Conservation (phyloP, 2,113 vertebrate species). For the Daboia siamensis region DNA sequence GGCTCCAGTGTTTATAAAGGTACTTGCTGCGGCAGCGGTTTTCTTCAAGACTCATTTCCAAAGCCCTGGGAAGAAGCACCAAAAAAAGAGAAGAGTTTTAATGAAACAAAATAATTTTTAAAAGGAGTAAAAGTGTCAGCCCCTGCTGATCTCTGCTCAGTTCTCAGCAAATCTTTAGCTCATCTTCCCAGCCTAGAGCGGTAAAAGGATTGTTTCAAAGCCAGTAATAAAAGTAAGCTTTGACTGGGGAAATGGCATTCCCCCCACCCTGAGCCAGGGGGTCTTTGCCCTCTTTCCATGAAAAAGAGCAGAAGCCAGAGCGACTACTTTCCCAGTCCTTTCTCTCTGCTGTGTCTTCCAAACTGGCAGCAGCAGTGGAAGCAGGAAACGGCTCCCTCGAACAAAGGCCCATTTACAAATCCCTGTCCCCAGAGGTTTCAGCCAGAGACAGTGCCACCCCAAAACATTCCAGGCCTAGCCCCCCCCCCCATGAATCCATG, state of each 20-base stretch:
- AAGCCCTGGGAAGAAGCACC: background rate
- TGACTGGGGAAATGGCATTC: background rate
- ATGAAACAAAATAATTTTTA: background rate
- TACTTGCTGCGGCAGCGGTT: background rate
- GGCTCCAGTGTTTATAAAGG: background rate
- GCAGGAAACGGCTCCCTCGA: background rate
- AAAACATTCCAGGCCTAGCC: background rate
- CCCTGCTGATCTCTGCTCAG: background rate
- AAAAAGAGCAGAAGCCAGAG: background rate
- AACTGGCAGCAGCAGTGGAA: background rate
- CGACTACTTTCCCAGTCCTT: background rate
- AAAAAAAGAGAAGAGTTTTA: background rate
- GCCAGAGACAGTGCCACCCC: background rate
- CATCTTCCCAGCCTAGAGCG: background rate
- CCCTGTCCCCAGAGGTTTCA: slow-evolving; percentile 5
- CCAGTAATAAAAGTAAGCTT: background rate
- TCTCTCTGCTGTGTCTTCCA: background rate
- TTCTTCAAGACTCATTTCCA: background rate
- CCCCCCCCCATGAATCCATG: background rate
- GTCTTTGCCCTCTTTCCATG: background rate
- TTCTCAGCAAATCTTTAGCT: background rate
- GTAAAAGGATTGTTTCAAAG: background rate
- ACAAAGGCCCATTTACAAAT: slow-evolving; percentile 5
- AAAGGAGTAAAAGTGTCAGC: background rate
- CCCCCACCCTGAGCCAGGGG: background rate